Percentiles rank a stretch among this genome's conserved stretches.
phyloP scores from a whole-genome alignment of 2,888 invertebrate species.

The Mantis religiosa region DNA sequence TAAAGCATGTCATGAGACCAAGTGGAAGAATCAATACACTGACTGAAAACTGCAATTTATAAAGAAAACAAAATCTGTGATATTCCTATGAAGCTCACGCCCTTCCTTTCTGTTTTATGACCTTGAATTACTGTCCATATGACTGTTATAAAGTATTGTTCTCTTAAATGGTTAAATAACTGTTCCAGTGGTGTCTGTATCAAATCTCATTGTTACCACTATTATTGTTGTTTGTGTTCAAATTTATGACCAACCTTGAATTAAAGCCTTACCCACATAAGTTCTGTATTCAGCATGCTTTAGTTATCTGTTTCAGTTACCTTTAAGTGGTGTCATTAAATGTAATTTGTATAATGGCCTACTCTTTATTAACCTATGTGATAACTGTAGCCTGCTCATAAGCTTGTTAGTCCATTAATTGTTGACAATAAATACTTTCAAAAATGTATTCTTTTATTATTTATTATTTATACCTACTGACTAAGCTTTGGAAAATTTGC shows the following conservation, averaged over 20 bases:
- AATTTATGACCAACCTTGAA: background rate
- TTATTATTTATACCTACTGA: no score
- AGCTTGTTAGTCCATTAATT: background rate
- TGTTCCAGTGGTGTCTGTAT: background rate
- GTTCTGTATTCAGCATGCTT: background rate
- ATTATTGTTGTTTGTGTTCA: no score
- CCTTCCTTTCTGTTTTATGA: background rate
- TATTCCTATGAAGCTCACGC: background rate
- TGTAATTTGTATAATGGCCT: no score
- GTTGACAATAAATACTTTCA: background rate
- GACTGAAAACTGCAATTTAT: background rate
- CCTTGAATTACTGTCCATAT: background rate
- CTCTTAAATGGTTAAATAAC: no score
- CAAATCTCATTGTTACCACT: background rate
- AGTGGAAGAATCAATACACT: background rate
- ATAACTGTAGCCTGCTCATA: background rate
- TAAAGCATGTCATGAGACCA: background rate
- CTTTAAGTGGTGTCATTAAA: background rate
- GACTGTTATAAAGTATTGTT: background rate
- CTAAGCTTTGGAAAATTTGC: no score
- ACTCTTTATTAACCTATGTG: background rate
- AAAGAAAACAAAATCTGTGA: background rate
- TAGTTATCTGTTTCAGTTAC: background rate
- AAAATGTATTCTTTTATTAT: background rate
- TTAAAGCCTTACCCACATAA: background rate